Evolutionary conservation across 2,797 vertebrate genomes (phyloP), one percentile per base, ranked within the genome.

Genomic region (Peromyscus nudipes): DNA sequence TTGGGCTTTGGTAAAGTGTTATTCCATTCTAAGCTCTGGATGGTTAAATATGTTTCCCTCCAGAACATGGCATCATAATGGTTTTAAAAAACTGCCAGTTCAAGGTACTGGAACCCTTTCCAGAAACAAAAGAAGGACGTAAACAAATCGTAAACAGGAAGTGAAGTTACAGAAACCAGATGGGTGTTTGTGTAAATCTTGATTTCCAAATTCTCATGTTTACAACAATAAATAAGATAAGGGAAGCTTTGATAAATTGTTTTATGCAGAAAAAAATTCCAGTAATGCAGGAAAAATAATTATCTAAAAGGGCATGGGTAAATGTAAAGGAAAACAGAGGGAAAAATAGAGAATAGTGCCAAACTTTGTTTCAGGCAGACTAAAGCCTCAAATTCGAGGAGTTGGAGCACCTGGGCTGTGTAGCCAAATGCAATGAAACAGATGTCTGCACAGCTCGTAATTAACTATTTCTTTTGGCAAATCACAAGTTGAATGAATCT

Each of bases 1-100:
- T 40, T 4, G 0, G 4, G 8, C 16, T 31, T 81, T 49, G 43
- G 17, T 55, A 8, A 75, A 88, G 87, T 65, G 27, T 6, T n/a
- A 1, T 69, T 93, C 12, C 64, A 25, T 73, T 64, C 82, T 79
- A 40, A 87, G 27, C 13, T 29, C 27, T 60, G 37, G 37, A 65
- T 84, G 83, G 23, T 19, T 6, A 79, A 64, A 52, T 21, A 79
- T 16, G 6, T 40, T 73, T 92, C 65, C 37, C 67, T 85, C 43
- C 43, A 40, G 55, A 96, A 95, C 34, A 79, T 52, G 80, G 19
- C 67, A 43, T 75, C 57, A 96, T 75, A 92, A 4, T 89, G 60
- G 83, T 92, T 29, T 16, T 5, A 31, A 81, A 69, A 89, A 9
- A 52, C 89, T 71, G 93, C 88, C 77, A 91, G 73, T 31, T 82